Conservation (phyloP, 2,113 vertebrate species). For the human region GRCh38 chr2:125427501-125428000, state of each 20-base stretch:
- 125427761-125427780: not conserved
- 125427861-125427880: not conserved
- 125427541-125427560: rapidly evolving
- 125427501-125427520: not conserved
- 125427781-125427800: not conserved
- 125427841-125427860: not conserved
- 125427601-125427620: not conserved
- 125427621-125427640: not conserved
- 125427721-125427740: not conserved
- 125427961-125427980: not conserved
- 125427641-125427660: not conserved
- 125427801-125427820: not conserved
- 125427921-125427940: not conserved
- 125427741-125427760: not conserved
- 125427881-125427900: not conserved
- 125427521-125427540: not conserved
- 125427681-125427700: not conserved
- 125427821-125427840: not conserved
- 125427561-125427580: rapidly evolving
- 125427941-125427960: not conserved
- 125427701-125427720: not conserved
- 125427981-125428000: not conserved
- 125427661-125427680: not conserved
- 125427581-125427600: not conserved
- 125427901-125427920: not conserved